Evolutionary conservation across 1,140 invertebrate species (phyloP).

Genomic region (Palaemon carinicauda): DNA sequence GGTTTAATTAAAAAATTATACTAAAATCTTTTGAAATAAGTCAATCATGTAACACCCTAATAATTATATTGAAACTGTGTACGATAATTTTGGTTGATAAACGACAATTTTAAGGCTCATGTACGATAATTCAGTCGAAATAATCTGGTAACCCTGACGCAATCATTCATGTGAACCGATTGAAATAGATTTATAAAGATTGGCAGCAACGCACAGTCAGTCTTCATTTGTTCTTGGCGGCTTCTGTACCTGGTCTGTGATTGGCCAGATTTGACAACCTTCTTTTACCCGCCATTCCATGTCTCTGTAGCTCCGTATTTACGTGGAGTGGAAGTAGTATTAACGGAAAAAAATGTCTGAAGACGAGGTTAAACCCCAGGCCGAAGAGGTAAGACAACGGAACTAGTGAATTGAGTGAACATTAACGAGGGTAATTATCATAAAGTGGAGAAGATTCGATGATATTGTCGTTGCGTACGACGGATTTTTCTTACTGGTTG

Average conservation of each 20-base stretch:
- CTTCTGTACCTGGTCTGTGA: neutral
- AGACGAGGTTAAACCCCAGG: conserved; percentile 16
- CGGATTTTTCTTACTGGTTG: no score
- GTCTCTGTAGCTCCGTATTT: conserved; percentile 34
- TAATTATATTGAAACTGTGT: no score
- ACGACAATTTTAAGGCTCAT: no score
- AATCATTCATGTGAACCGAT: no score
- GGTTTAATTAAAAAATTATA: no score
- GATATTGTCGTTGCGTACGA: neutral
- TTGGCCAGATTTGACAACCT: conserved; percentile 51
- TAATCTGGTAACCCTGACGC: no score
- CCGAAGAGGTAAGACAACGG: conserved; percentile 21
- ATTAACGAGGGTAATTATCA: neutral
- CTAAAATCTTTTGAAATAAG: no score
- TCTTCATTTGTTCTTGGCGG: neutral
- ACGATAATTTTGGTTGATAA: no score
- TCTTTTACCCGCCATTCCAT: conserved; percentile 54
- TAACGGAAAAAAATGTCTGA: conserved; percentile 22
- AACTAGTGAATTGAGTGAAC: neutral
- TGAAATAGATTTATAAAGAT: neutral
- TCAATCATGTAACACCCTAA: no score
- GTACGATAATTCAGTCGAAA: no score
- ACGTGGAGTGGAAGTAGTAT: conserved; percentile 9
- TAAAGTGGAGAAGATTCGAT: neutral
- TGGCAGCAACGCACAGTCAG: neutral